phyloP scores from a whole-genome alignment of 2,888 invertebrate genomes.

The Amphipyra tragopoginis region DNA sequence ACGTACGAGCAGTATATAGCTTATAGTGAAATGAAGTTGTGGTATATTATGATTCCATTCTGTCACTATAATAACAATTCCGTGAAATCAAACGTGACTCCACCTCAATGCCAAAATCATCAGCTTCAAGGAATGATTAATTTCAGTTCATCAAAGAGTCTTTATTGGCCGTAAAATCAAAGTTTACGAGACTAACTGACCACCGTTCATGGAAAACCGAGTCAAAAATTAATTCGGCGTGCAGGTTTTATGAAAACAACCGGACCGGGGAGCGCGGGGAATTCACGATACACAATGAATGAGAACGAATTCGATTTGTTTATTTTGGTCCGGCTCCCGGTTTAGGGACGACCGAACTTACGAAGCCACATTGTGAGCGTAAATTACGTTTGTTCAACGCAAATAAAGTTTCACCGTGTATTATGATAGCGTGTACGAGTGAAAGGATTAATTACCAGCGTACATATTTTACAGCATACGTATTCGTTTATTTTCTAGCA shows the following conservation, averaged over 20 bases:
- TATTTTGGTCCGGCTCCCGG: constrained; percentile 73
- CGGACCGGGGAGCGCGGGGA: constrained; percentile 57
- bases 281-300: constrained; percentile 64
- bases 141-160: constrained; percentile 46
- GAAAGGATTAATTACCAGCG: constrained; percentile 61
- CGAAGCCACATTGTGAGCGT: constrained; percentile 75
- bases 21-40: constrained; percentile 3
- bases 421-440: constrained; percentile 54
- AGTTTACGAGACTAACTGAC: constrained; percentile 37
- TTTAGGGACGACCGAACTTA: constrained; percentile 69
- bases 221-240: constrained; percentile 62
- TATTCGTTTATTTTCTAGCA: constrained; percentile 21
- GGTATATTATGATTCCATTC: constrained; percentile 11
- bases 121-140: constrained; percentile 48
- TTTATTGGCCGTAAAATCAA: constrained; percentile 55
- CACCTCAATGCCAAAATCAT: constrained; percentile 49
- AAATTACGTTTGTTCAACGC: constrained; percentile 79
- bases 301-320: constrained; percentile 75
- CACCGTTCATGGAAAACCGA: constrained; percentile 28
- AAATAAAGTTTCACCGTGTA: constrained; percentile 66
- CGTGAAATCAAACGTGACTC: constrained; percentile 24
- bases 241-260: constrained; percentile 71
- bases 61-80: constrained; percentile 29
- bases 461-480: constrained; percentile 15
- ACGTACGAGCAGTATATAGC: constrained; percentile 1